Evolutionary conservation across 2,888 invertebrate genomes (phyloP).

Genomic region (Watsonalla cultraria): DNA sequence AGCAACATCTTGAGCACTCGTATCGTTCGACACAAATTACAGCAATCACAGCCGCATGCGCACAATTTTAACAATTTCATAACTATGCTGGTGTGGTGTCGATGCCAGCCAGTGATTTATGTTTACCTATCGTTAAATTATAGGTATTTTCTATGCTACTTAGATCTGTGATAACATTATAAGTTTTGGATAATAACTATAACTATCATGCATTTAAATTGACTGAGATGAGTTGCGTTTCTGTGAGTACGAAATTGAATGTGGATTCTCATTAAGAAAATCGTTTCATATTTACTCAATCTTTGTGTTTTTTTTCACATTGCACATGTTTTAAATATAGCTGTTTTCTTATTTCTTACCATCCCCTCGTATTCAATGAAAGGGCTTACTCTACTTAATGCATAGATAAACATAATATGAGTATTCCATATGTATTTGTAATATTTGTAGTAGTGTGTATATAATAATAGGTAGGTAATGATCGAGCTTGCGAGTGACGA

Average conservation of each 20-base stretch:
- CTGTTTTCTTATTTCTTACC: too few species aligned
- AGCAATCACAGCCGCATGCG: conserved; percentile 45
- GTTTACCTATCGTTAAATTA: conserved; percentile 5
- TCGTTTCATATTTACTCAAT: too few species aligned
- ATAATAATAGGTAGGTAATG: conserved; percentile 17
- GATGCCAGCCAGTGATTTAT: conserved; percentile 22
- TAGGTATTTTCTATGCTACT: conserved; percentile 4
- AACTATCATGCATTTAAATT: too few species aligned
- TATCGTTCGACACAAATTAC: conserved; percentile 43
- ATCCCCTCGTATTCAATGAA: too few species aligned
- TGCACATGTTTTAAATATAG: too few species aligned
- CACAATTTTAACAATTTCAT: conserved; percentile 42
- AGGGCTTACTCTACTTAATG: not conserved
- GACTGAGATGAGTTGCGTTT: too few species aligned
- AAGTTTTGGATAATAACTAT: too few species aligned
- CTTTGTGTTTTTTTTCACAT: too few species aligned
- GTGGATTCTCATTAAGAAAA: too few species aligned
- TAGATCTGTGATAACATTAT: not conserved
- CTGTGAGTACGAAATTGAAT: too few species aligned
- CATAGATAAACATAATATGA: not conserved
- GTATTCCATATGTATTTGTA: not conserved
- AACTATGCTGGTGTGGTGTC: conserved; percentile 36
- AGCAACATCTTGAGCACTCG: conserved; percentile 36
- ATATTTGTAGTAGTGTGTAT: conserved; percentile 8
- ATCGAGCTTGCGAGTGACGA: conserved; percentile 28